Evolutionary conservation across 2,113 vertebrate genomes (phyloP).

Genomic region (Sylvia atricapilla): DNA sequence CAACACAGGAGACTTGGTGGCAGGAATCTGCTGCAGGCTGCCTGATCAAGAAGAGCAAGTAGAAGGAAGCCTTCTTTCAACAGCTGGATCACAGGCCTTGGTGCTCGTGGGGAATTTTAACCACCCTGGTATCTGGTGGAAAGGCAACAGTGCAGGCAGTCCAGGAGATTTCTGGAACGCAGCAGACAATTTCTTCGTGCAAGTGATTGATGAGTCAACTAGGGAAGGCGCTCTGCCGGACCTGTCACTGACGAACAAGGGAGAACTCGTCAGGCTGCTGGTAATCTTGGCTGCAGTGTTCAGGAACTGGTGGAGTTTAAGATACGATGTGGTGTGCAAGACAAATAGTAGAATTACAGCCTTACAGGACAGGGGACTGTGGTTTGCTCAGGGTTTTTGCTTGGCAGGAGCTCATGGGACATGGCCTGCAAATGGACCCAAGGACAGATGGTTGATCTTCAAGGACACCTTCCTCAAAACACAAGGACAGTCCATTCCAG

Average conservation of each 20-base stretch:
- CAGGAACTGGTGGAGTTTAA: neutral
- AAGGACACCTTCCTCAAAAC: neutral
- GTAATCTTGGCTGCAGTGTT: neutral
- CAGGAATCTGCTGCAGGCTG: neutral
- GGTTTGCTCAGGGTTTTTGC: neutral
- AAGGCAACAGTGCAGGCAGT: constrained; percentile 1
- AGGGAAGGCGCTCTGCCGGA: constrained; percentile 34
- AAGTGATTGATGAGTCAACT: neutral
- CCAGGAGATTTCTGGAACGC: neutral
- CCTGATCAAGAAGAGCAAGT: neutral
- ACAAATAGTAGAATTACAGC: neutral
- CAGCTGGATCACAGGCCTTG: neutral
- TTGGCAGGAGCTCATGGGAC: neutral
- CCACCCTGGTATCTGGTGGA: neutral
- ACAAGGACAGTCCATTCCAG: neutral
- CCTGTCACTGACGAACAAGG: constrained; percentile 62
- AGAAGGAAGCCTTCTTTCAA: neutral
- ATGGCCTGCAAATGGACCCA: neutral
- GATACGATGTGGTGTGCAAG: neutral
- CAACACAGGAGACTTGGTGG: neutral
- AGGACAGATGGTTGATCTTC: neutral
- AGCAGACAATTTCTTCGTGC: neutral
- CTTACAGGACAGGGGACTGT: neutral
- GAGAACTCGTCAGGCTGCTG: constrained; percentile 35
- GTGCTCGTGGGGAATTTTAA: neutral